phyloP scores from a whole-genome alignment of 1,140 invertebrate species.

The Meloidogyne hapla region DNA sequence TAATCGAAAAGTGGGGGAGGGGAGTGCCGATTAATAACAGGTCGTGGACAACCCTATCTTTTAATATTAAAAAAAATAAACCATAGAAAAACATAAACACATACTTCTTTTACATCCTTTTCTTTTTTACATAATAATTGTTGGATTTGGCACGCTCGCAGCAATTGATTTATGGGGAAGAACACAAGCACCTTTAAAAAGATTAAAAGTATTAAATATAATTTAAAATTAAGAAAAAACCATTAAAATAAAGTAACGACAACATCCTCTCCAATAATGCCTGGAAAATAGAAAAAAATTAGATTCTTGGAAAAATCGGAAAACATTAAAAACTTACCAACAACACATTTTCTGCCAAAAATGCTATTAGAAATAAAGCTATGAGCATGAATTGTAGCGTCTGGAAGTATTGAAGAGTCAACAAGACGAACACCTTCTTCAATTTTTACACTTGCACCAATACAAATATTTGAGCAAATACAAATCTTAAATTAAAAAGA shows the following conservation, averaged over 20 bases:
- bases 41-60: no score
- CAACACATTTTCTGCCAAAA: conserved; percentile 88
- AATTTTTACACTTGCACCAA: conserved; percentile 88
- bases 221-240: neutral
- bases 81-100: no score
- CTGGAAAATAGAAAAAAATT: conserved; percentile 67
- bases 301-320: neutral
- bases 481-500: conserved; percentile 64
- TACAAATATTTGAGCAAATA: conserved; percentile 96
- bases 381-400: conserved; percentile 83
- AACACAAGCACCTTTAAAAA: conserved; percentile 78
- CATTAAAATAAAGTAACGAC: conserved; percentile 95
- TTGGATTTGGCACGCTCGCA: conserved; percentile 87
- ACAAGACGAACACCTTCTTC: conserved; percentile 96
- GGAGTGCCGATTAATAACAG: no score
- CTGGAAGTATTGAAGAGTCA: conserved; percentile 82
- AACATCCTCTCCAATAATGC: conserved; percentile 95
- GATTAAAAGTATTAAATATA: neutral
- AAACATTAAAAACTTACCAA: conserved; percentile 81
- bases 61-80: no score
- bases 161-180: conserved; percentile 95
- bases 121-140: conserved; percentile 87
- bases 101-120: neutral
- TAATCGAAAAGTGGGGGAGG: no score
- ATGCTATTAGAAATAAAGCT: conserved; percentile 93